Conservation (phyloP, 2,888 invertebrate species). For the Rhogogaster chlorosoma region DNA sequence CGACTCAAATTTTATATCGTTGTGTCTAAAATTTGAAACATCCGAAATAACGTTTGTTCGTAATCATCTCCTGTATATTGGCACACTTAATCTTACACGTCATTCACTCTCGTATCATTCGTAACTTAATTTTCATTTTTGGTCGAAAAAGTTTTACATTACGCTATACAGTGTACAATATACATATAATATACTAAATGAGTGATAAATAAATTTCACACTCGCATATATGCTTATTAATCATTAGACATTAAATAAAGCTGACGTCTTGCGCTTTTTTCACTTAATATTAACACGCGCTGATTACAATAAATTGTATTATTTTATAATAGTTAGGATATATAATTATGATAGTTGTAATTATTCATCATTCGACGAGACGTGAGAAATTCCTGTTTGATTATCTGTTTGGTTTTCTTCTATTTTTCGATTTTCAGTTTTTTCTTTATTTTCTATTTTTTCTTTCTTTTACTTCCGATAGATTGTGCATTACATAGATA, state of each 20-base stretch:
- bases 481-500: neutral
- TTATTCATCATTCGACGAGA: neutral
- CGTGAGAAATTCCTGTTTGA: constrained; percentile 6
- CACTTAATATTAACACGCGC: neutral
- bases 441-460: too few relatives aligned
- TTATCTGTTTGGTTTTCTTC: neutral
- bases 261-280: constrained; percentile 2
- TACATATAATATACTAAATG: neutral
- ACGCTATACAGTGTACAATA: neutral
- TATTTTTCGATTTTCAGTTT: neutral
- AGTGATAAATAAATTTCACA: neutral
- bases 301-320: neutral
- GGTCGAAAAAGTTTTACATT: constrained; percentile 46
- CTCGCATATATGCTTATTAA: neutral
- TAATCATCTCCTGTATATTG: constrained; percentile 42
- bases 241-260: constrained; percentile 27
- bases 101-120: constrained; percentile 30
- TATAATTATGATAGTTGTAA: neutral
- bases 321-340: constrained; percentile 14
- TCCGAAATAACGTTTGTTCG: constrained; percentile 27
- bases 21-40: neutral
- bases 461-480: neutral
- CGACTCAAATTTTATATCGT: neutral
- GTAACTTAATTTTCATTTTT: constrained; percentile 37
- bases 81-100: constrained; percentile 46